Evolutionary conservation across 2,797 vertebrate genomes (phyloP).

Genomic region (Garrulus glandarius): DNA sequence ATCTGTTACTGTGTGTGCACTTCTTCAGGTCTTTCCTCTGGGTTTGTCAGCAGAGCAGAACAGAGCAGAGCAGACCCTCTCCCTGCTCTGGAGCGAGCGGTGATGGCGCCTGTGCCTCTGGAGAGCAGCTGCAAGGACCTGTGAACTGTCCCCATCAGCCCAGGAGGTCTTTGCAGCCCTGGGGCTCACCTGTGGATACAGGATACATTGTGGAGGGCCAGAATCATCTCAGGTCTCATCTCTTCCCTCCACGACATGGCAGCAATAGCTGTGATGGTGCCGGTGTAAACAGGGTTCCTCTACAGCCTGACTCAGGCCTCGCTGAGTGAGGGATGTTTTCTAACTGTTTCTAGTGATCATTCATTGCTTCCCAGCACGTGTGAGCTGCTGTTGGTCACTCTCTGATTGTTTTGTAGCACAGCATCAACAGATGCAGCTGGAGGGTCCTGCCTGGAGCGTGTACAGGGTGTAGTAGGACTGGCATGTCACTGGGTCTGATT

Average conservation of each 20-base stretch:
- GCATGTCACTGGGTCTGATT: background rate
- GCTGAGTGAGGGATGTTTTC: background rate
- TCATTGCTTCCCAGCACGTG: background rate
- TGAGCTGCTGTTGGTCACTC: background rate
- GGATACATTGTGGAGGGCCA: rapidly evolving
- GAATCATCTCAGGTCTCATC: background rate
- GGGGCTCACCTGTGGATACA: background rate
- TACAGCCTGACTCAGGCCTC: rapidly evolving
- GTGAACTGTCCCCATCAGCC: background rate
- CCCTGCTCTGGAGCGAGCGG: rapidly evolving
- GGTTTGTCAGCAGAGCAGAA: background rate
- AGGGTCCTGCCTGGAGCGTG: background rate
- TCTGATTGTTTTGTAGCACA: background rate
- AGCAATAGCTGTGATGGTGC: background rate
- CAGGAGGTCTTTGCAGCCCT: background rate
- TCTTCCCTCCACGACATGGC: background rate
- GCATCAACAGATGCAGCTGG: background rate
- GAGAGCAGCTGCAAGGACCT: background rate
- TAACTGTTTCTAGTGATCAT: background rate
- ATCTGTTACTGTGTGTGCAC: background rate
- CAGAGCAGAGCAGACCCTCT: background rate
- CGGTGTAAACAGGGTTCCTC: background rate
- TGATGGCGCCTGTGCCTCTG: background rate
- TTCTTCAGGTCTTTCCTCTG: background rate
- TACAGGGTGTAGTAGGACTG: rapidly evolving